Percentiles rank a stretch among this genome's conserved stretches.
Evolutionary conservation across 1,140 invertebrate genomes (phyloP).

Genomic region (Lethrus apterus): DNA sequence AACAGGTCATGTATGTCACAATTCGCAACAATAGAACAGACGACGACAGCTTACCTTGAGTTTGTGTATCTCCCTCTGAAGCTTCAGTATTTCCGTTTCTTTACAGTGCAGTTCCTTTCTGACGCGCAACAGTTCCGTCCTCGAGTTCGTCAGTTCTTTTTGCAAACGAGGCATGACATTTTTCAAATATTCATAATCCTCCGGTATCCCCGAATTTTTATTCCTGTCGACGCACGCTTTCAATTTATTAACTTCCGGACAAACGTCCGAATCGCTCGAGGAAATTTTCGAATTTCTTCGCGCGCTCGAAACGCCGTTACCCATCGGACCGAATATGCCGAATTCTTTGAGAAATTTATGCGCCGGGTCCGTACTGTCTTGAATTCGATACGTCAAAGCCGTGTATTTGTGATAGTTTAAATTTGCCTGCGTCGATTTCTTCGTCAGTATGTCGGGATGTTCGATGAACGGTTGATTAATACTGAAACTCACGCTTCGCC

Average conservation of each 20-base stretch:
- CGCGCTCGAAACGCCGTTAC: conserved; percentile 32
- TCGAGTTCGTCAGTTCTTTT: conserved; percentile 38
- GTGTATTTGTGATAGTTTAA: conserved; percentile 33
- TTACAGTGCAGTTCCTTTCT: conserved; percentile 38
- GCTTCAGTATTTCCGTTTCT: conserved; percentile 43
- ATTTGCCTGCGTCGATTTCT: conserved; percentile 23
- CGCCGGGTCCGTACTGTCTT: conserved; percentile 22
- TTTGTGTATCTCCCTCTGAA: conserved; percentile 55
- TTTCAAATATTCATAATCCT: conserved; percentile 36
- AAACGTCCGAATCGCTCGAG: conserved; percentile 6
- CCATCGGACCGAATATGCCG: conserved; percentile 37
- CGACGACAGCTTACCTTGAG: conserved; percentile 45
- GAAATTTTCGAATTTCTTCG: conserved; percentile 14
- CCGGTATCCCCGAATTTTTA: conserved; percentile 20
- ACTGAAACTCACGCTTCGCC: conserved; percentile 5
- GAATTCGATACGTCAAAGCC: conserved; percentile 24
- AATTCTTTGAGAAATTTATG: conserved; percentile 37
- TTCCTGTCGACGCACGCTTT: neutral
- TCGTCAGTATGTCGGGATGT: conserved; percentile 22
- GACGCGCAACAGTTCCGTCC: conserved; percentile 37
- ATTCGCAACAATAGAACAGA: neutral
- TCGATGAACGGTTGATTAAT: conserved; percentile 15
- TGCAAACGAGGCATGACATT: conserved; percentile 38
- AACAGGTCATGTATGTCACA: neutral
- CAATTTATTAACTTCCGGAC: neutral